Evolutionary conservation across 2,113 vertebrate genomes (phyloP).

Genomic region (Nibea albiflora): DNA sequence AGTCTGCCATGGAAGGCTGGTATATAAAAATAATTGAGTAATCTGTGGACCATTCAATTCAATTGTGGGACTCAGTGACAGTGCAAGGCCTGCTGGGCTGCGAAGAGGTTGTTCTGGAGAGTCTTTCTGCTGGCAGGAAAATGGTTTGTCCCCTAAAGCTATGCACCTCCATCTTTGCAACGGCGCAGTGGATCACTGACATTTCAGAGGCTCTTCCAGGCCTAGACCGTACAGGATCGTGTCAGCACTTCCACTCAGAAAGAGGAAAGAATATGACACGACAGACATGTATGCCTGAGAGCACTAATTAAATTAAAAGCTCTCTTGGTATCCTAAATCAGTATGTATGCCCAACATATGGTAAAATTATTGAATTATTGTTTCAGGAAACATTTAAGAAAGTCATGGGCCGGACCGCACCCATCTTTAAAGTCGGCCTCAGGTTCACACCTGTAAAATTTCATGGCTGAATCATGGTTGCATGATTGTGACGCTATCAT

Average conservation of each 20-base stretch:
- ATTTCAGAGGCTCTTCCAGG: constrained; percentile 73
- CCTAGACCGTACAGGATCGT: constrained; percentile 49
- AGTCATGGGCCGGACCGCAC: neutral
- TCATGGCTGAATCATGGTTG: too few species aligned
- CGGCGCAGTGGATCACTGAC: constrained; percentile 70
- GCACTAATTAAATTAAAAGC: constrained; percentile 57
- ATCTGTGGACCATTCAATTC: constrained; percentile 89
- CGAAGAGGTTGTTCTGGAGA: constrained; percentile 72
- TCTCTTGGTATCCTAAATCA: constrained; percentile 37
- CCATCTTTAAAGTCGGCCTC: too few species aligned
- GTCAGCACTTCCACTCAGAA: constrained; percentile 62
- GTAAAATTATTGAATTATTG: constrained; percentile 6
- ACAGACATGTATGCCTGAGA: constrained; percentile 55
- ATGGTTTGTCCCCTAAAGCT: constrained; percentile 74
- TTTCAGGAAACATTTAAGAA: neutral
- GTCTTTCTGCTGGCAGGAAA: constrained; percentile 76
- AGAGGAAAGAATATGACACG: constrained; percentile 62
- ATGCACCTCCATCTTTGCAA: constrained; percentile 68
- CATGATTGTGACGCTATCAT: too few species aligned
- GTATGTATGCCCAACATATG: constrained; percentile 9
- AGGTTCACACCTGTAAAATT: too few species aligned
- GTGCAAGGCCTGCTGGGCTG: constrained; percentile 77
- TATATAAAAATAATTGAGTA: constrained; percentile 89
- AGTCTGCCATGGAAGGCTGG: constrained; percentile 86
- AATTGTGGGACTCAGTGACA: constrained; percentile 81